These are phyloP conservation scores for Psittacara wagleri DNA, from an alignment of 2,113 vertebrate genomes.

Conservation along the genomic window DNA sequence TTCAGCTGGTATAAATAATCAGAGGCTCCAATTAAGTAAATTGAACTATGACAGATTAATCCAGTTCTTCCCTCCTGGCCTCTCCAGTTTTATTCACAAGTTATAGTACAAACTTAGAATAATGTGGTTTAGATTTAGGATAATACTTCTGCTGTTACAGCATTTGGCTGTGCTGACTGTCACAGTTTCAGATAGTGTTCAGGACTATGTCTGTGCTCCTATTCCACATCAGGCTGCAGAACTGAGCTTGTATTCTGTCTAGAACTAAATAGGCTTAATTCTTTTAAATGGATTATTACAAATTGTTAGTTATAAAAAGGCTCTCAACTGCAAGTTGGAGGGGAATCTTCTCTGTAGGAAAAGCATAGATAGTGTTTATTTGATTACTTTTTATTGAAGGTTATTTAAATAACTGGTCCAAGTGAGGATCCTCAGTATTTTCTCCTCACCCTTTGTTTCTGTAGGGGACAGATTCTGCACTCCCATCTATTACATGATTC, in stretches of 20 bases:
- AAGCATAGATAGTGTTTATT: background rate
- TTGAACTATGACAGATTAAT: background rate
- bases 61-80: background rate
- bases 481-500: background rate
- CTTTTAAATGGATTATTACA: background rate
- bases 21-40: background rate
- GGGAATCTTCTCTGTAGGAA: background rate
- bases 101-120: background rate
- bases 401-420: background rate
- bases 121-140: background rate
- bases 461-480: background rate
- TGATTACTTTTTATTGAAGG: background rate
- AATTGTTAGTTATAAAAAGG: background rate
- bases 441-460: background rate
- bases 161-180: background rate
- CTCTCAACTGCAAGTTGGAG: background rate
- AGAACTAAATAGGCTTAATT: background rate
- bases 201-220: background rate
- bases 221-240: background rate
- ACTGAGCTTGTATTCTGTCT: background rate
- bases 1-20: background rate
- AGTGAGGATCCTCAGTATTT: background rate
- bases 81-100: background rate
- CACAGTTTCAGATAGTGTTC: background rate
- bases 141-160: background rate